Evolutionary conservation across 2,888 invertebrate genomes (phyloP).

Genomic region (Liposcelis brunnea): DNA sequence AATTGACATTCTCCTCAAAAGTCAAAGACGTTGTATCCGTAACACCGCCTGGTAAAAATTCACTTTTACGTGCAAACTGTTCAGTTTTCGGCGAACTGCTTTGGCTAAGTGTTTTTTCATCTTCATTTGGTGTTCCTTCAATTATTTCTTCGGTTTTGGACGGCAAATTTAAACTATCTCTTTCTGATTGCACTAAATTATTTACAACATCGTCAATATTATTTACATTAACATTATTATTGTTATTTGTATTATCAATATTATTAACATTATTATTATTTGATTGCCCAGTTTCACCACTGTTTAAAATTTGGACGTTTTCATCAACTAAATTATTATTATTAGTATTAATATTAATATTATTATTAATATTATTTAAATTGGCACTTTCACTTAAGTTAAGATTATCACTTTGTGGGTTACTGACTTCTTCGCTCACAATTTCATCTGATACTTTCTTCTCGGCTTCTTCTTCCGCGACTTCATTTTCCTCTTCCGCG

Average conservation of each 20-base stretch:
- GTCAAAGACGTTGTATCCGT: conserved; percentile 2
- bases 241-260: background rate
- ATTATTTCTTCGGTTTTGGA: too few species aligned
- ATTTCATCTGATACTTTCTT: conserved; percentile 15
- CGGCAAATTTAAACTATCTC: too few species aligned
- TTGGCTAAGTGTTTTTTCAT: too few species aligned
- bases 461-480: conserved; percentile 15
- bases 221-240: conserved; percentile 5
- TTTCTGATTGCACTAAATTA: background rate
- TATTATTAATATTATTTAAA: background rate
- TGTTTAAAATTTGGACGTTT: background rate
- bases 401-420: conserved; percentile 2
- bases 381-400: conserved; percentile 7
- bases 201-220: conserved; percentile 10
- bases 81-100: too few species aligned
- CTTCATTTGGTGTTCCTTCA: too few species aligned
- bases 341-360: background rate
- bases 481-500: conserved; percentile 13
- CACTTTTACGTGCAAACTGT: too few species aligned
- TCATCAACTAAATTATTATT: too few species aligned
- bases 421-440: conserved; percentile 14
- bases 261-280: background rate
- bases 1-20: conserved; percentile 1
- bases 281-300: background rate
- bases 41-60: conserved; percentile 3